Evolutionary conservation across 2,113 vertebrate genomes (phyloP), one percentile per base, ranked within the genome.

Genomic region (Pollachius pollachius): DNA sequence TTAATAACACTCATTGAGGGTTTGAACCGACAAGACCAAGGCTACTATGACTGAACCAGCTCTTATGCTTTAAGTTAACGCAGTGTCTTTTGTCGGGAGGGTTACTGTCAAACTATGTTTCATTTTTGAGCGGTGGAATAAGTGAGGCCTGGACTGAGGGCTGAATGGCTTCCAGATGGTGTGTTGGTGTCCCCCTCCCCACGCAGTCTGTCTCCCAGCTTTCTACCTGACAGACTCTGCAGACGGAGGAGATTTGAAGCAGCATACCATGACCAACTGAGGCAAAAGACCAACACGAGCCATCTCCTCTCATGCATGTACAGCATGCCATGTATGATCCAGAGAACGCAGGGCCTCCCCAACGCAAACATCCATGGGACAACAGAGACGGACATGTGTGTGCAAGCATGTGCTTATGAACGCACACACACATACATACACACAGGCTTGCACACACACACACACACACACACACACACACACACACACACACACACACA

Each of bases 101-200:
- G 81, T 88, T 82, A 87, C 67, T 75, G 59, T 68, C 56, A 52
- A 73, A 77, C 76, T 70, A 64, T 41, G 66, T 77, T 73, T 84
- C 79, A 79, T 84, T 81, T 81, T 75, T 73, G 34, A 70, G 61
- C 72, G 76, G 62, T 37, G 62, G 85, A 85, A 84, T 62, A 62
- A 80, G 85, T 72, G 74, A 70, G 30, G 30, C 30, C 30, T 61
- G 77, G 72, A 71, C 63, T 65, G 72, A 13, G 74, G 67, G 72
- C 62, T 68, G 81, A 88, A 91, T 89, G 75, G 74, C 59, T 89
- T 89, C 89, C 91, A 93, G 90, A 92, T 92, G 89, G 85, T 65
- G 79, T 75, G 74, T 87, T 48, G 41, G 41, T 13, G 41, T 77
- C 77, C 81, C 13, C 54, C 54, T 78, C 62, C 76, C 66, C 65